Percentiles rank a stretch among this genome's conserved stretches.
Evolutionary conservation across 2,113 vertebrate genomes (phyloP).

Genomic region (Archocentrus centrarchus): DNA sequence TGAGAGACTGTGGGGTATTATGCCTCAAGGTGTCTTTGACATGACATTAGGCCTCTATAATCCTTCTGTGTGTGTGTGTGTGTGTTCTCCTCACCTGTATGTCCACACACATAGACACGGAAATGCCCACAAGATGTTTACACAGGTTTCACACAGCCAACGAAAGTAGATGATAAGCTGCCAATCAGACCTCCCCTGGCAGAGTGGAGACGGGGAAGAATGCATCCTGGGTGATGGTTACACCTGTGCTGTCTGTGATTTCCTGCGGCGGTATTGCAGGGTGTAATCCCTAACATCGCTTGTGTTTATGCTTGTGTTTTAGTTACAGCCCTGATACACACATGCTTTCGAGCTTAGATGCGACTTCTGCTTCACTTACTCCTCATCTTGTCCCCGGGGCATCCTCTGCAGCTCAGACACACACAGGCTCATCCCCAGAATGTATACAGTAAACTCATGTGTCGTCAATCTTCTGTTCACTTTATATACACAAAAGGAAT

Average conservation of each 20-base stretch:
- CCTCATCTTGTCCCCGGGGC: constrained; percentile 48
- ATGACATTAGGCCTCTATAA: constrained; percentile 42
- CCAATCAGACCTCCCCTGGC: constrained; percentile 64
- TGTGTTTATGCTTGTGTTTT: constrained; percentile 80
- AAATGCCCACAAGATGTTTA: constrained; percentile 59
- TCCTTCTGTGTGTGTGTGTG: constrained; percentile 31
- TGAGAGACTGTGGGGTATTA: constrained; percentile 45
- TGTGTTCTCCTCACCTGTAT: constrained; percentile 46
- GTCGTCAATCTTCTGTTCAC: neutral
- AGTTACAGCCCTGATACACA: constrained; percentile 67
- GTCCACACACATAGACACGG: constrained; percentile 8
- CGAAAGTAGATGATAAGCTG: constrained; percentile 57
- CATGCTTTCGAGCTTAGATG: constrained; percentile 71
- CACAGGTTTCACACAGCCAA: constrained; percentile 59
- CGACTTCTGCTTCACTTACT: constrained; percentile 61
- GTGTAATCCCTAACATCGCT: constrained; percentile 74
- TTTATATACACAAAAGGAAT: neutral
- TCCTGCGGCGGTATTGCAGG: constrained; percentile 60
- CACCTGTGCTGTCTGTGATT: constrained; percentile 68
- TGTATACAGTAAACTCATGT: constrained; percentile 45
- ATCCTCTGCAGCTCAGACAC: constrained; percentile 49
- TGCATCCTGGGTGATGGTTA: constrained; percentile 44
- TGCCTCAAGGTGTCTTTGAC: constrained; percentile 51
- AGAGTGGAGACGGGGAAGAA: constrained; percentile 51
- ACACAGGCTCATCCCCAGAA: constrained; percentile 41